Percentiles rank a stretch among this genome's conserved stretches.
Conservation (phyloP, 2,113 vertebrate species). For the Protobothrops flavoviridis region DNA sequence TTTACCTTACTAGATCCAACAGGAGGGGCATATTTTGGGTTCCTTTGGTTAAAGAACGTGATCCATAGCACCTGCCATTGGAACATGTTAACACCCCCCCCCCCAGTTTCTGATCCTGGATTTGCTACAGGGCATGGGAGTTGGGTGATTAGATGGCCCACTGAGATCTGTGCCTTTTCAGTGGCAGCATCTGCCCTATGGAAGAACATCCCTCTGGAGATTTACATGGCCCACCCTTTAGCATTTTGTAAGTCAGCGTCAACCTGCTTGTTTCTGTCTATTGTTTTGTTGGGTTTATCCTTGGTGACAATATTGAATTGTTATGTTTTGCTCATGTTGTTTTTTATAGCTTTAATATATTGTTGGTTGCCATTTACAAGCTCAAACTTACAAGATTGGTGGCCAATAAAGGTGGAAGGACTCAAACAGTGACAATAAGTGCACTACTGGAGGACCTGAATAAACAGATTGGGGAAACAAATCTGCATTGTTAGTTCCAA, state of each 20-base stretch:
- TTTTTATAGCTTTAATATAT: not conserved
- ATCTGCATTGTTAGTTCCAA: not conserved
- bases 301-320: not conserved
- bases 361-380: not conserved
- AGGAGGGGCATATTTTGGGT: not conserved
- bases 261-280: not conserved
- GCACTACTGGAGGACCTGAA: not conserved
- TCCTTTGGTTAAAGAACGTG: not conserved
- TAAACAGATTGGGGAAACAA: not conserved
- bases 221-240: too few species aligned
- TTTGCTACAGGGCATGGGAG: not conserved
- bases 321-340: not conserved
- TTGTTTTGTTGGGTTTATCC: not conserved
- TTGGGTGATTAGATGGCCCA: not conserved
- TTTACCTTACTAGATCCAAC: not conserved
- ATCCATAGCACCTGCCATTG: not conserved
- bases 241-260: too few species aligned
- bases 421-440: not conserved
- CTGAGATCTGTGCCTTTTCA: not conserved
- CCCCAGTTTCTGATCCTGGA: not conserved
- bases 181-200: too few species aligned
- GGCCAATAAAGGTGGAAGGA: not conserved
- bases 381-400: not conserved
- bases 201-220: too few species aligned
- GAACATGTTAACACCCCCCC: not conserved